Evolutionary conservation across 2,113 vertebrate genomes (phyloP).

Genomic region (Oryctolagus cuniculus): mOryCun1.1 NC_091440.1:42497001-42497500

Average conservation of each 20-base stretch:
- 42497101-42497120: conserved; percentile 11
- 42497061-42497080: not conserved
- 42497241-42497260: conserved; percentile 50
- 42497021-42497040: not conserved
- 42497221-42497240: conserved; percentile 63
- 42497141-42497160: conserved; percentile 67
- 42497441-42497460: conserved; percentile 11
- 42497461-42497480: conserved; percentile 56
- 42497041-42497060: not conserved
- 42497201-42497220: conserved; percentile 62
- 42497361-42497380: conserved; percentile 36
- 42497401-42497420: conserved; percentile 66
- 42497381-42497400: conserved; percentile 67
- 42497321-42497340: not conserved
- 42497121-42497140: conserved; percentile 72
- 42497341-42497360: not conserved
- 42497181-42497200: conserved; percentile 76
- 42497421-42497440: conserved; percentile 46
- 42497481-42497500: conserved; percentile 65
- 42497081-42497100: conserved; percentile 61
- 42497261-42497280: conserved; percentile 50
- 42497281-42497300: not conserved
- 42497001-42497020: not conserved
- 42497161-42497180: conserved; percentile 39
- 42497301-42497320: not conserved